Base-by-base conservation (phyloP, 2,888 invertebrate species). In the Eristalis arbustorum region DNA sequence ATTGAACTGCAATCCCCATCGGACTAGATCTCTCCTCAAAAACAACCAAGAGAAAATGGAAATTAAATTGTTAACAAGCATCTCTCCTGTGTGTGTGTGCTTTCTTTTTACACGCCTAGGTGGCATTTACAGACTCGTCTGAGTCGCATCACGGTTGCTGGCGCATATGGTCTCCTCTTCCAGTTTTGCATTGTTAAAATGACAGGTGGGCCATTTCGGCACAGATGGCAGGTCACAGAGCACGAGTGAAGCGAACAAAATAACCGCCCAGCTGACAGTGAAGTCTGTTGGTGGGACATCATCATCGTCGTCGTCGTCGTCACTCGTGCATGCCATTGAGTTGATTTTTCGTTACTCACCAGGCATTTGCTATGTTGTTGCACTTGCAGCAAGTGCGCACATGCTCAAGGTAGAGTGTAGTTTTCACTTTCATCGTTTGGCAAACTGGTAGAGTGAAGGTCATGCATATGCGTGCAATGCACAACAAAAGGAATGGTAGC, bases 221-320 rank as follows among this genome's bases (percentile, higher is more conserved):
- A 71, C 80, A 81, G 80, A 81, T 81, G 84, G 81, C 73, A 81
- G 84, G 84, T 85, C 84, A 81, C 84, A 73, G 72, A 84, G 80
- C 80, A 80, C 75, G 80, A 84, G 75, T 68, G 71, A 67, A 84
- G 80, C 75, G 56, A 84, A n/a, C n/a, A n/a, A 84, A 37, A 13
- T 25, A 25, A 37, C 37, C 37, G 37, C 37, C 37, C 37, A 37
- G 37, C 37, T 37, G 37, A 37, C 37, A 37, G 37, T 13, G 37
- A 37, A 37, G 37, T 13, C 13, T 13, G 8, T 11, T 37, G 37
- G 37, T 31, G 37, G 11, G 13, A 37, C 37, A 13, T 2, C 11
- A 6, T 31, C 6, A 5, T 31, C 31, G 31, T 31, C 31, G 31
- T 31, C 31, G 8, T 31, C 31, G 31, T 31, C 31, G 31, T 31